phyloP scores from a whole-genome alignment of 1,140 invertebrate genomes.

The Aphelenchoides fujianensis region DNA sequence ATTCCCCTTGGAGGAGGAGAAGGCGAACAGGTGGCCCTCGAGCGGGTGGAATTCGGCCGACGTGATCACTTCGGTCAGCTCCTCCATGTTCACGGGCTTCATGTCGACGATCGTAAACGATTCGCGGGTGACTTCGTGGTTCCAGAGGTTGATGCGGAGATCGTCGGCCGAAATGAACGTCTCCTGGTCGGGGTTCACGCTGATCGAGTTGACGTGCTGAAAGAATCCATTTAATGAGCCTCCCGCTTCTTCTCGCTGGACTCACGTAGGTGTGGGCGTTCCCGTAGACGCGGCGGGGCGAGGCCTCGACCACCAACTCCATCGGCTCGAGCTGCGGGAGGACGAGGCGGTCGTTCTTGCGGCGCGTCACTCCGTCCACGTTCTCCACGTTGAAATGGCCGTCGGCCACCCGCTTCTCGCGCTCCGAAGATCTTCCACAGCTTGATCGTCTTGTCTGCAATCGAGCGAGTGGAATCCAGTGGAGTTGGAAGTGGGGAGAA shows the following conservation, averaged over 20 bases:
- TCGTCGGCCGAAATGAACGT: conserved; percentile 98
- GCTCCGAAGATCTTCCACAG: conserved; percentile 85
- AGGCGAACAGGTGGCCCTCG: conserved; percentile 94
- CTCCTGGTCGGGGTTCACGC: conserved; percentile 72
- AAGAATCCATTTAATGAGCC: too few relatives aligned
- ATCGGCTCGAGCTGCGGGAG: conserved; percentile 86
- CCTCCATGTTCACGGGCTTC: conserved; percentile 99
- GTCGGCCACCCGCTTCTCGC: conserved; percentile 83
- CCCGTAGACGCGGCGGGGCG: conserved; percentile 91
- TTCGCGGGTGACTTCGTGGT: conserved; percentile 77
- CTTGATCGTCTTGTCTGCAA: conserved; percentile 77
- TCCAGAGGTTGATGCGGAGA: conserved; percentile 97
- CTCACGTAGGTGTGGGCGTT: conserved; percentile 90
- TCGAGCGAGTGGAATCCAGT: conserved; percentile 36
- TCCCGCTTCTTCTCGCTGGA: not conserved
- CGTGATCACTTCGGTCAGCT: conserved; percentile 96
- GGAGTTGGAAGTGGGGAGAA: too few relatives aligned
- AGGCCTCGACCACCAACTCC: conserved; percentile 97
- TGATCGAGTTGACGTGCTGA: too few relatives aligned
- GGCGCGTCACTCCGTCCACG: conserved; percentile 16
- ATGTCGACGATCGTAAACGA: conserved; percentile 99
- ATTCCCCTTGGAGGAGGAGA: conserved; percentile 99
- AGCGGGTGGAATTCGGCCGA: conserved; percentile 97
- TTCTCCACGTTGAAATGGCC: conserved; percentile 69
- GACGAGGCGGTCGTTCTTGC: conserved; percentile 19